Evolutionary conservation across 2,797 vertebrate species (phyloP).

Genomic region (Chelon auratus): DNA sequence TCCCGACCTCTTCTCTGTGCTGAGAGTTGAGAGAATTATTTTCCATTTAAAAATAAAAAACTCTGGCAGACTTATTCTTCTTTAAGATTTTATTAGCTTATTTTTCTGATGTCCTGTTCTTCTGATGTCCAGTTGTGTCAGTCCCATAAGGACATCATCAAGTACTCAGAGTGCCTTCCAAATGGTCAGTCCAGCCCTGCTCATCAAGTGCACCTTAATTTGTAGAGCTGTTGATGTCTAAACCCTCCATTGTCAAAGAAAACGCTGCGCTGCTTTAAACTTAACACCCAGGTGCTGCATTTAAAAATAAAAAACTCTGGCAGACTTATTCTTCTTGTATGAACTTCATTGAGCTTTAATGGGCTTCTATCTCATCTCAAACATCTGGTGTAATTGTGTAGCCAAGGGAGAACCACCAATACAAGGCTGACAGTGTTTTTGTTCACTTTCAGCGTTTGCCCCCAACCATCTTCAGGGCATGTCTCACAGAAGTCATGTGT

Average conservation of each 20-base stretch:
- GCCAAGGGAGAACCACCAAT: conserved; percentile 1
- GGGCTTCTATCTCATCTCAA: conserved; percentile 21
- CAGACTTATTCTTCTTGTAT: too few species aligned
- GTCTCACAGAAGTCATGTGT: conserved; percentile 13
- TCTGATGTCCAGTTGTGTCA: too few species aligned
- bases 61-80: too few species aligned
- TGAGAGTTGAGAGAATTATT: background rate
- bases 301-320: background rate
- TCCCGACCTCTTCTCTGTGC: background rate
- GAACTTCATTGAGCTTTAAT: conserved; percentile 10
- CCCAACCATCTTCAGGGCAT: conserved; percentile 1
- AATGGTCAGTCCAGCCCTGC: too few species aligned
- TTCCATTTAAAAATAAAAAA: background rate
- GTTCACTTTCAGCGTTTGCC: conserved; percentile 10
- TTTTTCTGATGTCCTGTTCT: too few species aligned
- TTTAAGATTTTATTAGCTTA: too few species aligned
- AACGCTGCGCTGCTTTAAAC: background rate
- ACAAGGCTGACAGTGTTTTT: conserved; percentile 1
- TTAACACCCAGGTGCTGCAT: background rate
- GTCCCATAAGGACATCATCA: too few species aligned
- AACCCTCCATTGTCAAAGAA: background rate
- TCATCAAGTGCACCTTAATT: too few species aligned
- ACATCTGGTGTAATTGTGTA: conserved; percentile 35
- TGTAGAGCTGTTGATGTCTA: background rate
- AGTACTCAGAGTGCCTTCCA: too few species aligned